These are phyloP conservation scores for Lepus townsendii DNA, from an alignment of 2,797 vertebrate genomes.

Conservation along the genomic window DNA sequence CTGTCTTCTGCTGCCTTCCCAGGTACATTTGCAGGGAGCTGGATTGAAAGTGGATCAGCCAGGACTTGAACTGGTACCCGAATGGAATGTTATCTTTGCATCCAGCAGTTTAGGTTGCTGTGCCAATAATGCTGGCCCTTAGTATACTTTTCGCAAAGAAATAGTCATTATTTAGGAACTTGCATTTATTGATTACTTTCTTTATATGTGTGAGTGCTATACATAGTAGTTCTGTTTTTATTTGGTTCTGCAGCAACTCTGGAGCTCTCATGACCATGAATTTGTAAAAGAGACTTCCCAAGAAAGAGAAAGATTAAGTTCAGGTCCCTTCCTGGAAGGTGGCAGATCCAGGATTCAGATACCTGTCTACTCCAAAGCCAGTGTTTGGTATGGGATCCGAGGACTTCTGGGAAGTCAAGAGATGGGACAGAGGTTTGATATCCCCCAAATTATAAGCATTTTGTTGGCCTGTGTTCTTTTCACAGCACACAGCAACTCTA, in stretches of 20 bases:
- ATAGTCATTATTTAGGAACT: neutral
- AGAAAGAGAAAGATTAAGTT: conserved; percentile 33
- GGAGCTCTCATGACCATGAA: neutral
- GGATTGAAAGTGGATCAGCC: no score
- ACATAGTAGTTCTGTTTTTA: conserved; percentile 57
- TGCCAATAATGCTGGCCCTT: no score
- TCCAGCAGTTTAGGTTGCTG: no score
- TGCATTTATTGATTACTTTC: conserved; percentile 40
- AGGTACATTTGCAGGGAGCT: no score
- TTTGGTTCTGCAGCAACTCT: conserved; percentile 12
- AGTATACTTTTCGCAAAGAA: conserved; percentile 59
- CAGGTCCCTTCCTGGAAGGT: neutral
- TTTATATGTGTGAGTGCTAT: neutral
- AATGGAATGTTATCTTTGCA: no score
- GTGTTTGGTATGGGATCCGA: neutral
- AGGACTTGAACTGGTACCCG: no score
- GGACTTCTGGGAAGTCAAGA: neutral
- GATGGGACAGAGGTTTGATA: neutral
- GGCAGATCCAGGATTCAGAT: neutral
- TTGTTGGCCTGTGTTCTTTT: neutral
- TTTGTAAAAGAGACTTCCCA: neutral
- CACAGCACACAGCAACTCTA: neutral
- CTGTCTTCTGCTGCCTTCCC: no score
- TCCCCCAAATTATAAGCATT: neutral
- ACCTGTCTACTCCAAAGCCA: neutral